Percentiles rank a stretch among this genome's conserved stretches.
Evolutionary conservation across 2,113 vertebrate species (phyloP).

Genomic region (Jaculus jaculus): DNA sequence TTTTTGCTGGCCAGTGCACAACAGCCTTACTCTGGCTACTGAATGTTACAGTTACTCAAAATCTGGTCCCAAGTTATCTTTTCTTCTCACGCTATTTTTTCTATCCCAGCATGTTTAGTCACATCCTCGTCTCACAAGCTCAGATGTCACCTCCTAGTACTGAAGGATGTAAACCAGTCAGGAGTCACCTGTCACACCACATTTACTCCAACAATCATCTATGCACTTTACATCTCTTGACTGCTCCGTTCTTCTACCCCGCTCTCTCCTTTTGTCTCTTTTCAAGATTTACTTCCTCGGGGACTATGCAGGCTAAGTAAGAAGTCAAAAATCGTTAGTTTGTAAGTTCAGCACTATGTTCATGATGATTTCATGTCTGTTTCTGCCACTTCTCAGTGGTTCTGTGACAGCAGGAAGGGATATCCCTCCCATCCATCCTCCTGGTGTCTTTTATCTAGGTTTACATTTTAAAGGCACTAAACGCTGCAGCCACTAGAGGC

Average conservation of each 20-base stretch:
- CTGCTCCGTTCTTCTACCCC: neutral
- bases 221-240: neutral
- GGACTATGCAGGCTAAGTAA: neutral
- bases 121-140: neutral
- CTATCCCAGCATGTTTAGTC: neutral
- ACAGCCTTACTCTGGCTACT: neutral
- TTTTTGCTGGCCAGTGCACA: neutral
- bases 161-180: neutral
- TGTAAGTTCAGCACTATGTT: neutral
- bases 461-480: neutral
- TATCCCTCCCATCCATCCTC: neutral
- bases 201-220: neutral
- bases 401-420: neutral
- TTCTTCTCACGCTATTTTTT: neutral
- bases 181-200: neutral
- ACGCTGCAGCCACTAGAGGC: slow-evolving; percentile 55
- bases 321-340: neutral
- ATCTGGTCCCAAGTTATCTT: neutral
- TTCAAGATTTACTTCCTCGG: neutral
- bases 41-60: neutral
- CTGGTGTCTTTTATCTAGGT: neutral
- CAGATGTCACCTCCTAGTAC: neutral
- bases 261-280: neutral
- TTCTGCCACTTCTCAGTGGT: neutral
- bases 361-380: neutral